Base-by-base conservation (phyloP, 53 echinoderm and acorn worm species). In the Apostichopus leukothele region DNA sequence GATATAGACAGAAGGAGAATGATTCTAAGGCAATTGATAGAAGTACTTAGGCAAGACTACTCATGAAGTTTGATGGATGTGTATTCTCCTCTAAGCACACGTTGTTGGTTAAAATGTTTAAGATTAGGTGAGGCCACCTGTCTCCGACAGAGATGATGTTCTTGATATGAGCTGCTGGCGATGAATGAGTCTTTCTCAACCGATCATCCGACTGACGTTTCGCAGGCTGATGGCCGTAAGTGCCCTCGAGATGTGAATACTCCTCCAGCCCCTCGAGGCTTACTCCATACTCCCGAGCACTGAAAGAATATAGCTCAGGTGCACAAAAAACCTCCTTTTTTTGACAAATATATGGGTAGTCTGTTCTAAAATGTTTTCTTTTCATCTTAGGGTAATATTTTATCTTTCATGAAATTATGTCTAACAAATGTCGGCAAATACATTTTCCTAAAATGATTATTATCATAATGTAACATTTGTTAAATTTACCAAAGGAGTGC, bases 231-330 rank as follows among this genome's bases (percentile, higher is more conserved):
- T 71, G 71, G 71, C 18, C 20, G 52, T 50, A 76, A 76, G 77
- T 16, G 77, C 77, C 77, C 77, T 25, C 16, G 77, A 50, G 26
- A 71, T 71, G 71, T 71, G 71, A 71, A 71, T 71, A 71, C 6
- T 71, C 71, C 16, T 71, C 71, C 71, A 71, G 71, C 81, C 1
- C 77, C 25, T 77, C 77, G 39, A 52, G 77, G 77, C 50, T 26
- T 77, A 77, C 5, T 81, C 81, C 81, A 25, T 19, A 23, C 53
- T 85, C 85, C 85, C 67, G 67, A 66, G 85, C 67, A 85, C 88
- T 87, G 88, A 87, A 87, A 87, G 75, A 87, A 75, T 87, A 87
- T 75, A 87, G 88, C 88, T 87, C 75, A 87, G 75, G 88, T 87
- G 88, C 75, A 87, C 88, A 87, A 87, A 74, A 87, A 87, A 51